Conservation (phyloP, 2,888 invertebrate species). For the Lepas anatifera region DNA sequence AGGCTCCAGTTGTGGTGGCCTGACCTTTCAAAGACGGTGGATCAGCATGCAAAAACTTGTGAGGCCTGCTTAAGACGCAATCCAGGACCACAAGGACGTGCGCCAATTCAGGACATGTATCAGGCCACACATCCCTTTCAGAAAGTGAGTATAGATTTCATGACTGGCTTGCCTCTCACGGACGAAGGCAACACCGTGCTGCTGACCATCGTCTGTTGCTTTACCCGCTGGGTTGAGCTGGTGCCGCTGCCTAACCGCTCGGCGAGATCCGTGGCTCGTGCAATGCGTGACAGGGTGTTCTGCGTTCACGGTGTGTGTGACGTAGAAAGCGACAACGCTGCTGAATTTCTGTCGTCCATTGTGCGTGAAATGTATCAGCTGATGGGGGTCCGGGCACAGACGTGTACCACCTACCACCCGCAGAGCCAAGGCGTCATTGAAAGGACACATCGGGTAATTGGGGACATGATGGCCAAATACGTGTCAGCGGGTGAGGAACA, state of each 20-base stretch:
- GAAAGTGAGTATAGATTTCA: neutral
- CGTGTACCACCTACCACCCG: neutral
- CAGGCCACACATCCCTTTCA: neutral
- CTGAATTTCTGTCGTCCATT: neutral
- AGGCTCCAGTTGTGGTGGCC: neutral
- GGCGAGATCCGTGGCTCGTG: neutral
- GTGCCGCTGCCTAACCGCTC: neutral
- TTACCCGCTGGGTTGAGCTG: neutral
- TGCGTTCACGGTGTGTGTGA: neutral
- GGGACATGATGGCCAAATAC: neutral
- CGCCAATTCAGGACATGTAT: neutral
- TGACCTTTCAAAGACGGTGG: neutral
- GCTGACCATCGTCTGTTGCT: neutral
- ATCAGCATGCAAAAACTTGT: neutral
- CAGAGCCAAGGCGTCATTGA: too few relatives aligned
- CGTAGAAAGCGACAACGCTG: neutral
- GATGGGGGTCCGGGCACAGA: neutral
- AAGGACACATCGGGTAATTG: neutral
- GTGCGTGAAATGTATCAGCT: neutral
- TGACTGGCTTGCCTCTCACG: too few relatives aligned
- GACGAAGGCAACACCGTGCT: neutral
- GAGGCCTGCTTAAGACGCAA: neutral
- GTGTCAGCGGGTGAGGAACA: neutral
- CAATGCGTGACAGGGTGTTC: neutral
- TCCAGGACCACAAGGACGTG: neutral